Percentiles rank a stretch among this genome's conserved stretches.
These are phyloP conservation scores for Brienomyrus longianalis DNA, from an alignment of 2,113 vertebrate genomes.

Conservation along the genomic window DNA sequence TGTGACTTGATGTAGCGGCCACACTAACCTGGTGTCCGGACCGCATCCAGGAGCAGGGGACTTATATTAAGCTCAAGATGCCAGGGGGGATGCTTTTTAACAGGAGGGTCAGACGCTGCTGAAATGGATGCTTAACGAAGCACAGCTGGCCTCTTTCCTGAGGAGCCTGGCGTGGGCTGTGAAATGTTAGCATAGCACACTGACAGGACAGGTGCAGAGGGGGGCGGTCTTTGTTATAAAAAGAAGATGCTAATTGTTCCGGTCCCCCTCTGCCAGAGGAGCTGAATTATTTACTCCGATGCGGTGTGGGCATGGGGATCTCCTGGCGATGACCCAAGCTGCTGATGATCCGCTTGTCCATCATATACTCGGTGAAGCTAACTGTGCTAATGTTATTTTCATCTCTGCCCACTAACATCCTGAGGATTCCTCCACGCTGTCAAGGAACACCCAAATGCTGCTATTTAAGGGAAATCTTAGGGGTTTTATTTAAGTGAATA, in stretches of 20 bases:
- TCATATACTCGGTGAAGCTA: neutral
- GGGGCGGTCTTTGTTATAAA: neutral
- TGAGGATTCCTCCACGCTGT: neutral
- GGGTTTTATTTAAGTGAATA: neutral
- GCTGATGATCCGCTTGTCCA: neutral
- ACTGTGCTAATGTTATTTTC: neutral
- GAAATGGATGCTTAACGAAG: neutral
- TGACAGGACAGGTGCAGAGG: neutral
- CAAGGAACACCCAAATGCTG: neutral
- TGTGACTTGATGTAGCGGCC: neutral
- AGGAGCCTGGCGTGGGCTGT: neutral
- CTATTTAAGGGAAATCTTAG: neutral
- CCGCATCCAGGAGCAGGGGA: neutral
- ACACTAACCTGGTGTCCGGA: neutral
- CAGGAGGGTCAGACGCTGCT: neutral
- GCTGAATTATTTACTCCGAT: neutral
- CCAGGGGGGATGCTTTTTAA: neutral
- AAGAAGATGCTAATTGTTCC: neutral
- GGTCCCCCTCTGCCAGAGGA: neutral
- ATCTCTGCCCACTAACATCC: neutral
- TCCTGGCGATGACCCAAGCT: neutral
- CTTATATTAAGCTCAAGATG: neutral
- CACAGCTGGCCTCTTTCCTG: neutral
- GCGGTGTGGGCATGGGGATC: neutral
- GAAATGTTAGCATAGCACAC: neutral